Evolutionary conservation across 2,888 invertebrate species (phyloP).

Genomic region (Monochamus alternatus): DNA sequence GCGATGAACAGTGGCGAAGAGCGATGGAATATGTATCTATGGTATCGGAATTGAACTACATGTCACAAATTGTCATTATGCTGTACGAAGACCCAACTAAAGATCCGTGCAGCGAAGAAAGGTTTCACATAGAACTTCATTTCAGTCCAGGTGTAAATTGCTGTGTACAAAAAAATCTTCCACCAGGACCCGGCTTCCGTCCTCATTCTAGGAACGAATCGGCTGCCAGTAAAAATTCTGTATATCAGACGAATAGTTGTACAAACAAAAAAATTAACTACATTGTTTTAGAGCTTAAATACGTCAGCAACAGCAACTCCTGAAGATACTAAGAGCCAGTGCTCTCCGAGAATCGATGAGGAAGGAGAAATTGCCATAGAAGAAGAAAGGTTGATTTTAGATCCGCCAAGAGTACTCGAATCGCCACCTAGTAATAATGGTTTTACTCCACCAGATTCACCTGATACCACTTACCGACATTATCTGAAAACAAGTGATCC

Average conservation of each 20-base stretch:
- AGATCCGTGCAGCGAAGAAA: conserved; percentile 90
- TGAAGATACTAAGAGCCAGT: conserved; percentile 67
- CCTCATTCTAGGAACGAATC: conserved; percentile 93
- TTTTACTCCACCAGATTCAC: conserved; percentile 52
- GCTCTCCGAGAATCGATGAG: conserved; percentile 80
- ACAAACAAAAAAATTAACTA: conserved; percentile 13
- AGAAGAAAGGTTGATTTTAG: conserved; percentile 58
- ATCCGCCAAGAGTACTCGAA: conserved; percentile 52
- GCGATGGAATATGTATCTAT: conserved; percentile 99
- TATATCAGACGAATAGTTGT: conserved; percentile 60
- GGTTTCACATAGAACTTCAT: conserved; percentile 98
- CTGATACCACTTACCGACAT: conserved; percentile 63
- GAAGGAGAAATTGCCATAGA: conserved; percentile 74
- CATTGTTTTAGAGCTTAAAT: conserved; percentile 74
- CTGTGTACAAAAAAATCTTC: conserved; percentile 94
- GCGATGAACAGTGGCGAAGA: conserved; percentile 97
- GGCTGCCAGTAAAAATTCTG: conserved; percentile 75
- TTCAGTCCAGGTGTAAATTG: conserved; percentile 99
- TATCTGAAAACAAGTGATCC: conserved; percentile 80
- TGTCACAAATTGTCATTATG: conserved; percentile 99
- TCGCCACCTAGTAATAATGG: conserved; percentile 49
- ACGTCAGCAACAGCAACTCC: conserved; percentile 77
- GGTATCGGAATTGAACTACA: conserved; percentile 98
- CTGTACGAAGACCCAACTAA: conserved; percentile 98
- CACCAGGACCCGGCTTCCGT: conserved; percentile 93